These are phyloP conservation scores for Myotis davidii DNA, from an alignment of 2,113 vertebrate genomes.

Conservation along the genomic window DNA sequence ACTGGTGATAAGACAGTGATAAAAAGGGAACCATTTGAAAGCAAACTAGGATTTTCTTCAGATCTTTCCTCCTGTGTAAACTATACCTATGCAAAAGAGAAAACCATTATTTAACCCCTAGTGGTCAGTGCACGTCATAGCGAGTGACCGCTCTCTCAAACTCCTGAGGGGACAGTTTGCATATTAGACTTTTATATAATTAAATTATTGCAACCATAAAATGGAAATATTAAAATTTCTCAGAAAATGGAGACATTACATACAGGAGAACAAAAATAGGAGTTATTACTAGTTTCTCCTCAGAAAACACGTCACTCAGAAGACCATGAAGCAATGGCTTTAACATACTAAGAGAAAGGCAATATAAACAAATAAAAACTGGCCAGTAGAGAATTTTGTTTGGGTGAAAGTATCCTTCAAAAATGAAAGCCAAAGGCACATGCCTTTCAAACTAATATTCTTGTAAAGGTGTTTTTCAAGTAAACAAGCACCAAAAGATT, in stretches of 20 bases:
- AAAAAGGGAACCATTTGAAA: neutral
- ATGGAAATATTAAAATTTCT: neutral
- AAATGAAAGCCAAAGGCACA: neutral
- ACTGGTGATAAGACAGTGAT: neutral
- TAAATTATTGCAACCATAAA: neutral
- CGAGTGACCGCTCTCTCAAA: too few relatives aligned
- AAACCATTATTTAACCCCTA: neutral
- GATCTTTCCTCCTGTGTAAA: neutral
- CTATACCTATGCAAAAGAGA: neutral
- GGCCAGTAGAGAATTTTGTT: neutral
- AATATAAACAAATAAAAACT: neutral
- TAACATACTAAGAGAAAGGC: neutral
- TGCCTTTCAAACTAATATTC: neutral
- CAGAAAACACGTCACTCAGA: neutral
- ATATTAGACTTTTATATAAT: neutral
- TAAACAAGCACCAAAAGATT: neutral
- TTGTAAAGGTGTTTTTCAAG: neutral
- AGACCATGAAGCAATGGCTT: neutral
- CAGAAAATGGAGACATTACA: neutral
- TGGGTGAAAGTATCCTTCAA: neutral
- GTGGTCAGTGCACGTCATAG: too few relatives aligned
- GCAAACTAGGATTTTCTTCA: neutral
- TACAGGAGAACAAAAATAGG: neutral
- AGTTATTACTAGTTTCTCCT: neutral
- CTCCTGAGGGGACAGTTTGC: too few relatives aligned